Evolutionary conservation across 2,888 invertebrate species (phyloP).

Genomic region (Pollenia griseotomentosa): DNA sequence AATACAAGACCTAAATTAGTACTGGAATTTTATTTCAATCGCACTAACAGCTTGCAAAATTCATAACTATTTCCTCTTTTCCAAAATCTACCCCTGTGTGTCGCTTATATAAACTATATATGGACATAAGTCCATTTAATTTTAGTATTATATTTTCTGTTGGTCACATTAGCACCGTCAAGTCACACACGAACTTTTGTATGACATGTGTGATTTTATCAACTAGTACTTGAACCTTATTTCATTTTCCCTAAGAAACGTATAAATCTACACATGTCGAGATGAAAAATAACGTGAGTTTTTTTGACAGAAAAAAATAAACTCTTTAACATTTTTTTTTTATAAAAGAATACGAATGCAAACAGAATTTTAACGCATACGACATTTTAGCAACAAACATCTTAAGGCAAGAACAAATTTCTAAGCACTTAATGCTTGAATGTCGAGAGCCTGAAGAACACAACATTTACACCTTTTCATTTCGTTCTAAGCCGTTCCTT

Average conservation of each 20-base stretch:
- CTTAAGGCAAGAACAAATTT: slow-evolving; percentile 50
- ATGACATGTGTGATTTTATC: neutral
- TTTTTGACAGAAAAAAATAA: slow-evolving; percentile 8
- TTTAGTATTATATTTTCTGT: too few relatives aligned
- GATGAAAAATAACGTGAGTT: neutral
- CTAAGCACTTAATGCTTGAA: slow-evolving; percentile 35
- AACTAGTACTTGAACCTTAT: slow-evolving; percentile 8
- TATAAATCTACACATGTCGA: neutral
- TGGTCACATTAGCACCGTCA: too few relatives aligned
- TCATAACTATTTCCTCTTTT: too few relatives aligned
- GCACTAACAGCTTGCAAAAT: too few relatives aligned
- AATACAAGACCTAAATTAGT: too few relatives aligned
- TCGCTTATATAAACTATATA: too few relatives aligned
- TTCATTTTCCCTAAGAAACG: neutral
- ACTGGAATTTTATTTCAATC: too few relatives aligned
- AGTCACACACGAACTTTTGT: too few relatives aligned
- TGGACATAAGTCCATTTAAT: too few relatives aligned
- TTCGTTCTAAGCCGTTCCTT: neutral
- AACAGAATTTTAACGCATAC: neutral
- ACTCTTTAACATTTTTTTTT: slow-evolving; percentile 14
- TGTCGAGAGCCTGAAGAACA: slow-evolving; percentile 5
- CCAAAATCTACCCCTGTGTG: too few relatives aligned
- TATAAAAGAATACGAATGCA: neutral
- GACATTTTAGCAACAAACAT: slow-evolving; percentile 42
- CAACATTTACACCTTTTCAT: slow-evolving; percentile 19